Conservation (phyloP, 2,113 vertebrate species). For the Smithornis capensis region DNA sequence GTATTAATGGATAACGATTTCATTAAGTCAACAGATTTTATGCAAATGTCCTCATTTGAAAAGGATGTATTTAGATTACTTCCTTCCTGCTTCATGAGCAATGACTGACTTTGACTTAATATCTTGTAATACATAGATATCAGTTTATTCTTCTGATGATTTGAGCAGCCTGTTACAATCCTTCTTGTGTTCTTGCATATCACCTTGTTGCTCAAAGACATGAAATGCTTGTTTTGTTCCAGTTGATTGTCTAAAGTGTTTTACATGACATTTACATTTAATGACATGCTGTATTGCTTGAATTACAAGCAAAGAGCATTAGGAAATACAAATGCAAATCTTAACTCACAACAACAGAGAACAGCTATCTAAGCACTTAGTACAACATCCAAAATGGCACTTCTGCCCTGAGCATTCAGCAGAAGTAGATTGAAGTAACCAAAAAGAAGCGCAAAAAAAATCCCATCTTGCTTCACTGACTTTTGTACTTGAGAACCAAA, state of each 20-base stretch:
- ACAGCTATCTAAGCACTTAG: not conserved
- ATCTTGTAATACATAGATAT: not conserved
- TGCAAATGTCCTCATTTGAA: not conserved
- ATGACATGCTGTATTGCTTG: not conserved
- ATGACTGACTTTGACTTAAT: not conserved
- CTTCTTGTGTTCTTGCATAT: not conserved
- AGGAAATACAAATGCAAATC: not conserved
- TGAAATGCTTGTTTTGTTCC: not conserved
- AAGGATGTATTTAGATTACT: not conserved
- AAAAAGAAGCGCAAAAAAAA: not conserved
- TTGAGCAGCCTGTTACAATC: not conserved
- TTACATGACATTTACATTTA: conserved; percentile 39
- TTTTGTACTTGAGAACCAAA: not conserved
- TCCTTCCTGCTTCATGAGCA: not conserved
- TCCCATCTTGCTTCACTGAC: not conserved
- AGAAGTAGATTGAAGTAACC: not conserved
- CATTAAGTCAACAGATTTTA: not conserved
- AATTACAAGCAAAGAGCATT: conserved; percentile 12
- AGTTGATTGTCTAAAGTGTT: not conserved
- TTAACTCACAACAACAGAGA: not conserved
- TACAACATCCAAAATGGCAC: not conserved
- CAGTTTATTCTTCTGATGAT: not conserved
- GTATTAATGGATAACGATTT: not conserved
- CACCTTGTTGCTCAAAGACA: not conserved
- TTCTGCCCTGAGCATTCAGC: not conserved